Percentiles rank a stretch among this genome's conserved stretches.
Conservation (phyloP, 2,113 vertebrate genomes). For the Catharus fuscescens region DNA sequence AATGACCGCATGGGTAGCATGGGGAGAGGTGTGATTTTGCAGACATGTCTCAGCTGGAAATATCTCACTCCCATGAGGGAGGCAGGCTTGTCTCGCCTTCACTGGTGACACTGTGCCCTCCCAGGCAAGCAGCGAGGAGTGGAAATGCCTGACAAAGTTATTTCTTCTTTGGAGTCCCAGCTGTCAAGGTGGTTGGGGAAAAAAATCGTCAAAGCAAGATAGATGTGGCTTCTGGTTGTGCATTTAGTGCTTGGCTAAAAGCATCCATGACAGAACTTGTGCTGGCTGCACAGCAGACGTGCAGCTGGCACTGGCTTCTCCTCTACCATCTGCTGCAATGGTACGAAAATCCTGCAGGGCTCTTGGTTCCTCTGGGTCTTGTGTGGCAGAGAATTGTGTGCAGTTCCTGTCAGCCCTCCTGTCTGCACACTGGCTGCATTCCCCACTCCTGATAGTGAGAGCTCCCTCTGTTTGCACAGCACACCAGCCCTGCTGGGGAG, state of each 20-base stretch:
- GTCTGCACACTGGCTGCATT: fast-evolving
- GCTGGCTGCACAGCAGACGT: background rate
- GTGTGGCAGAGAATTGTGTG: background rate
- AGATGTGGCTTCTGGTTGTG: background rate
- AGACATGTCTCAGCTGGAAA: background rate
- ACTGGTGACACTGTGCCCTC: fast-evolving
- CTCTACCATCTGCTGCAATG: background rate
- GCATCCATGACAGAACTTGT: fast-evolving
- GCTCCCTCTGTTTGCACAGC: background rate
- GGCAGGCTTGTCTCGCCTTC: background rate
- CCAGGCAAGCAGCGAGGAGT: background rate
- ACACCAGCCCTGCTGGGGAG: fast-evolving
- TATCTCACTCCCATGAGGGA: fast-evolving
- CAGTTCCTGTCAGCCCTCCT: background rate
- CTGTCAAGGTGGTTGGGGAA: background rate
- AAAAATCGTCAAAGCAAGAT: background rate
- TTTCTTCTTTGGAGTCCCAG: background rate
- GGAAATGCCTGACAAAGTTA: background rate
- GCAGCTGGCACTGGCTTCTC: background rate
- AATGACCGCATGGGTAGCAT: background rate
- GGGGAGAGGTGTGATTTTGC: background rate
- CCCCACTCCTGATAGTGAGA: background rate
- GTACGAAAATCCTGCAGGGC: background rate
- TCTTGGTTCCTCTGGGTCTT: background rate
- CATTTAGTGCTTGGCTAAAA: background rate